Percentiles rank a stretch among this genome's conserved stretches.
These are phyloP conservation scores for Solenodon paradoxus DNA, from an alignment of 2,113 vertebrate species.

Conservation along the genomic window DNA sequence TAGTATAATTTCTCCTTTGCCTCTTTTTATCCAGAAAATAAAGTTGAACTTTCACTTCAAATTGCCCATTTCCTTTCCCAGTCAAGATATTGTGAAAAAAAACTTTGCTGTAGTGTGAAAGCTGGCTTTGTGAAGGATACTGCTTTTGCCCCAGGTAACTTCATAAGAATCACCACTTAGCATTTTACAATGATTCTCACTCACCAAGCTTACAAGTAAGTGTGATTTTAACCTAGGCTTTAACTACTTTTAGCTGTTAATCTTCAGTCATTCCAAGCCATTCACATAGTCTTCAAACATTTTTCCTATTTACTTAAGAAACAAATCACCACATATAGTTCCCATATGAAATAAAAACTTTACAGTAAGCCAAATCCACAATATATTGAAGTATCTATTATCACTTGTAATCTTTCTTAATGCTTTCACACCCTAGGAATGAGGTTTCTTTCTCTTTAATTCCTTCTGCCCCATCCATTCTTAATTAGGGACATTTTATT, in stretches of 20 bases:
- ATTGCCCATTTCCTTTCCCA: background rate
- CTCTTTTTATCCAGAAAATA: background rate
- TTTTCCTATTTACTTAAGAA: slow-evolving; percentile 65
- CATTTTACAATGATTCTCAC: slow-evolving; percentile 42
- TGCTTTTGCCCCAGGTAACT: slow-evolving; percentile 10
- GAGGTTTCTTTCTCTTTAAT: background rate
- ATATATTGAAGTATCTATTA: background rate
- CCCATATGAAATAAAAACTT: slow-evolving; percentile 69
- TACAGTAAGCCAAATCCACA: slow-evolving; percentile 42
- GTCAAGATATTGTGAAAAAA: background rate
- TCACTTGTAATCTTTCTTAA: background rate
- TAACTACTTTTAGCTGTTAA: slow-evolving; percentile 60
- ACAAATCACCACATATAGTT: slow-evolving; percentile 52
- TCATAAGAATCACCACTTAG: slow-evolving; percentile 4
- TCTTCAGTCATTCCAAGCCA: slow-evolving; percentile 51
- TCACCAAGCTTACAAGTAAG: slow-evolving; percentile 16
- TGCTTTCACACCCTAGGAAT: background rate
- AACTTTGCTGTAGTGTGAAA: background rate
- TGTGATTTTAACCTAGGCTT: slow-evolving; percentile 52
- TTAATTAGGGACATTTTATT: background rate
- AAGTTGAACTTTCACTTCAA: background rate
- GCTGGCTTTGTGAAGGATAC: background rate
- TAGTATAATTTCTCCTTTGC: background rate
- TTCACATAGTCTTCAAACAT: slow-evolving; percentile 32
- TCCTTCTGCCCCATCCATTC: background rate